phyloP scores from a whole-genome alignment of 1,140 invertebrate species.

The Eurosta solidaginis region DNA sequence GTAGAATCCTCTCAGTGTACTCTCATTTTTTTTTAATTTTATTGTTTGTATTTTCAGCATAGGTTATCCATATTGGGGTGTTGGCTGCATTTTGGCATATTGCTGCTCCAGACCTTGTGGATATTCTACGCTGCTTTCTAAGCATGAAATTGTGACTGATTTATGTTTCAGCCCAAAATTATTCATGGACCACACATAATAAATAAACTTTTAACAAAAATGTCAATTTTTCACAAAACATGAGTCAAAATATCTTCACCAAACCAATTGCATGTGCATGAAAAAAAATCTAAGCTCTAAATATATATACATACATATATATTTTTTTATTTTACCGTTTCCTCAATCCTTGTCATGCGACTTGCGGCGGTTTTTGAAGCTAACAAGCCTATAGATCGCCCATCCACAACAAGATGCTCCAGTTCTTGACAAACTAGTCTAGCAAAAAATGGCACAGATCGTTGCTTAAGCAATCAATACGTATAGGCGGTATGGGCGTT shows the following conservation, averaged over 20 bases:
- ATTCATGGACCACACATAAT: constrained; percentile 31
- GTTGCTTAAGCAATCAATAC: background rate
- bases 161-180: constrained; percentile 25
- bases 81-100: no score
- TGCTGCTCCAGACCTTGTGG: no score
- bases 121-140: no score
- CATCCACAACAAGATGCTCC: background rate
- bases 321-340: background rate
- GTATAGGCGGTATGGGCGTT: constrained; percentile 2
- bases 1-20: no score
- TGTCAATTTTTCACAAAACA: background rate
- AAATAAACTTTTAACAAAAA: constrained; percentile 16
- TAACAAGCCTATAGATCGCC: background rate
- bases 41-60: no score
- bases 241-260: no score
- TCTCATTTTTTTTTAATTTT: no score
- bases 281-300: background rate
- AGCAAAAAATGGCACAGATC: constrained; percentile 16
- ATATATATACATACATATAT: background rate
- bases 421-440: constrained; percentile 7
- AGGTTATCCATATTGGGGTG: no score
- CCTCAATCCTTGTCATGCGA: background rate
- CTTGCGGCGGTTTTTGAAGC: constrained; percentile 11
- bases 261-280: no score
- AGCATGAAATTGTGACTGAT: background rate